Base-by-base conservation (phyloP, 2,113 vertebrate species). In the Corydoras sp. region DNA sequence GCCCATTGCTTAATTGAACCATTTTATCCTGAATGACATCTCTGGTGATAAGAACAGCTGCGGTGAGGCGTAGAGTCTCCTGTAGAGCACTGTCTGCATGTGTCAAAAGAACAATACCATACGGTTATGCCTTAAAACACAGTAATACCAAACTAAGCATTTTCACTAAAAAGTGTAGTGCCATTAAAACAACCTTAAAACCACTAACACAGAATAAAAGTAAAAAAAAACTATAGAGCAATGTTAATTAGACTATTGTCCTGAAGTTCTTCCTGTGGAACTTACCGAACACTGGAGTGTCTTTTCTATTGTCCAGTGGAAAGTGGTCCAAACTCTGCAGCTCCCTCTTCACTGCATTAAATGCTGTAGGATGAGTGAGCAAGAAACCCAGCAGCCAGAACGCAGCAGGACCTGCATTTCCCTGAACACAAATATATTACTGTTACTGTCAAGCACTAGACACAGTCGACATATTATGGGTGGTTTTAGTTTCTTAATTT, bases 361-460 rank as follows among this genome's bases (percentile, higher is more conserved):
- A 65, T 43, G 92, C 93, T 80, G 91, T 82, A 0, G 92, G 90
- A 71, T 90, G 78, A 77, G 90, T 93, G 15, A 94, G 91, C 68
- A 96, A 88, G 83, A 90, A 97, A 0, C 91, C 83, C 32, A 99
- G 89, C 67, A 96, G 83, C 89, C 92, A 94, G 84, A 95, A 96
- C 62, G 88, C 86, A 15, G 81, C 89, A 50, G 92, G 93, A 9
- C 91, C 94, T 61, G 82, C 84, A 58, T 94, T 93, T 11, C 92
- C 85, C 90, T 91, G 60, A 65, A 68, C 76, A 80, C 51, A 24
- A n/a, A 58, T 29, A 69, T 14, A 79, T 12, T 62, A 43, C 12
- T 29, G 53, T 53, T 66, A 10, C 15, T 24, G 15, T 66, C 29
- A 53, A 11, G 35, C 51, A 4, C 12, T 11, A 15, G 9, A n/a